Base-by-base conservation (phyloP, 2,113 vertebrate genomes). In the Hyaena hyaena region DNA sequence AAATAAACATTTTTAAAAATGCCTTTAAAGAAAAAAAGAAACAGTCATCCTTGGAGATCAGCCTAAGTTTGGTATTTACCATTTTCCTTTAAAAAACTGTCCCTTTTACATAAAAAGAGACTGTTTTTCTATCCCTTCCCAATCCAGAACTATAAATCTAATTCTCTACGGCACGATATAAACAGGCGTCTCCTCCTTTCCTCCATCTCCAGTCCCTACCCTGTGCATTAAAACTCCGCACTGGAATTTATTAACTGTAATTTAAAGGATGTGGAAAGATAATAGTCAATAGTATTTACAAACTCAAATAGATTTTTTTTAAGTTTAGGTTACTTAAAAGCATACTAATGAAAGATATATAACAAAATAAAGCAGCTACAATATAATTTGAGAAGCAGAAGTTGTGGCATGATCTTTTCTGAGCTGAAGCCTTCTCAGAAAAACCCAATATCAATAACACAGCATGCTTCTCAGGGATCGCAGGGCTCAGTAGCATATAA, bases 271-370 rank as follows among this genome's bases (percentile, higher is more conserved):
- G 8, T 88, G 96, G 96, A 97, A 97, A 97, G 97, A 84, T 90
- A 98, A 98, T 91, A 89, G 94, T 90, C 97, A 94, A 93, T 96
- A 97, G 84, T 97, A 90, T 93, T 98, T 99, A 98, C 91, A 93
- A 97, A 97, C 84, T 81, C 96, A 97, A 77, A 95, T 96, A 93
- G 93, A 82, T 95, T 96, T 98, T 93, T 97, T 97, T 90, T 96
- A 98, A 96, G 95, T 93, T 93, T 98, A 98, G 91, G 65, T 96
- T 98, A 84, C 90, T 98, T 81, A 95, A 95, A 98, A 97, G 93
- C 83, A 88, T 89, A 76, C 93, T 93, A 94, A 94, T 92, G 91
- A 95, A 97, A 85, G 95, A 53, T 96, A 86, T 45, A 89, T 50
- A 96, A 95, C 50, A 91, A 86, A 88, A 93, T 53, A 53, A 88